Evolutionary conservation across 2,797 vertebrate species (phyloP).

Genomic region (Betta splendens): DNA sequence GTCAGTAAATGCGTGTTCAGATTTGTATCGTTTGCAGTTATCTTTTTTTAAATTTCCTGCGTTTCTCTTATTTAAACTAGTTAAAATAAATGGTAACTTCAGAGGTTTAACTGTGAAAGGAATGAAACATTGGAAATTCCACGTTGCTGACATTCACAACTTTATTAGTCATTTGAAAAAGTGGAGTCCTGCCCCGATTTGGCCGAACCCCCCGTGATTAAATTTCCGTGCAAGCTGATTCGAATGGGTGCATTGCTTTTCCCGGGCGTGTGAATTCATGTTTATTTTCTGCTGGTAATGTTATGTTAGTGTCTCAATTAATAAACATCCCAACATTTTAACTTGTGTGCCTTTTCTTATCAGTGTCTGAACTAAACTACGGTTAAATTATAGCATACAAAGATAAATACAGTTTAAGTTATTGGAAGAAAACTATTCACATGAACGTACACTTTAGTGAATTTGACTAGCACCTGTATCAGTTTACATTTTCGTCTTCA

Average conservation of each 20-base stretch:
- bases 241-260: slow-evolving; percentile 61
- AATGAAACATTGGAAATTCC: slow-evolving; percentile 6
- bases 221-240: slow-evolving; percentile 42
- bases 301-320: slow-evolving; percentile 71
- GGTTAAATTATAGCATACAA: slow-evolving; percentile 23
- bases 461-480: slow-evolving; percentile 9
- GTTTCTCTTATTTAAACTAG: slow-evolving; percentile 51
- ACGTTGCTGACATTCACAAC: slow-evolving; percentile 24
- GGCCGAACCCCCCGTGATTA: slow-evolving; percentile 17
- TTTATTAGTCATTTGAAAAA: slow-evolving; percentile 13
- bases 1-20: slow-evolving; percentile 27
- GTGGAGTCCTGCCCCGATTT: slow-evolving; percentile 13
- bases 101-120: slow-evolving; percentile 31
- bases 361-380: background rate
- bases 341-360: slow-evolving; percentile 16
- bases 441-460: slow-evolving; percentile 25
- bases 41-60: slow-evolving; percentile 29
- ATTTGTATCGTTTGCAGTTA: slow-evolving; percentile 29
- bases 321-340: slow-evolving; percentile 49
- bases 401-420: slow-evolving; percentile 55
- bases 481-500: slow-evolving; percentile 11
- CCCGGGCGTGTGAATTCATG: slow-evolving; percentile 62
- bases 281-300: slow-evolving; percentile 64
- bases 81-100: slow-evolving; percentile 24
- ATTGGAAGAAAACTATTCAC: slow-evolving; percentile 20